A percentile compares a stretch with the other conserved stretches of the same genome.
Evolutionary conservation across 2,113 vertebrate species (phyloP).

Genomic region (Indri indri): DNA sequence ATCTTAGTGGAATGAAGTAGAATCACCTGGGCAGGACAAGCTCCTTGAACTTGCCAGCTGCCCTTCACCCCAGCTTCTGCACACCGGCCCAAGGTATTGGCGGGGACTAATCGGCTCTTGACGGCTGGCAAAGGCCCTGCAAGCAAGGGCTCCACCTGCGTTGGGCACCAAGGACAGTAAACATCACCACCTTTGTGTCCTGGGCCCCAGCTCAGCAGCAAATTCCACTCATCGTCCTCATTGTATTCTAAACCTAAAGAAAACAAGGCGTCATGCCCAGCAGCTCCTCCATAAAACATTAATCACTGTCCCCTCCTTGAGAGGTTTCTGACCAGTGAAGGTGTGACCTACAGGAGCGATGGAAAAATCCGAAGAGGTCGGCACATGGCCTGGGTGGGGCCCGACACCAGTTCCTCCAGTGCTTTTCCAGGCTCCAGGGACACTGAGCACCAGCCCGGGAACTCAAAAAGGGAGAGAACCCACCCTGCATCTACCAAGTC

Average conservation of each 20-base stretch:
- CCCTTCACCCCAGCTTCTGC: background rate
- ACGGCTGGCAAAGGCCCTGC: background rate
- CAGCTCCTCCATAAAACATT: slow-evolving; percentile 74
- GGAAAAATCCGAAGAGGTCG: slow-evolving; percentile 69
- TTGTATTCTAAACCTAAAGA: slow-evolving; percentile 78
- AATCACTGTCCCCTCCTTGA: slow-evolving; percentile 70
- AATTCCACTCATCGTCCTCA: slow-evolving; percentile 77
- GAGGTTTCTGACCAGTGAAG: slow-evolving; percentile 57
- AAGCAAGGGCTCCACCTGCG: background rate
- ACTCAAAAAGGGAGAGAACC: background rate
- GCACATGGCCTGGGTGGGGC: background rate
- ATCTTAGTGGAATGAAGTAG: background rate
- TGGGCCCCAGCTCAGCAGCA: background rate
- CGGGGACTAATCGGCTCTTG: too few species aligned
- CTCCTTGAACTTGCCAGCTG: background rate
- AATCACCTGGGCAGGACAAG: background rate
- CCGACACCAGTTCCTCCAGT: slow-evolving; percentile 15
- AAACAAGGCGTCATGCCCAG: slow-evolving; percentile 73
- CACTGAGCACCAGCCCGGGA: background rate
- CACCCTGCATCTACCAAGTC: background rate
- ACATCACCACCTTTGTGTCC: background rate
- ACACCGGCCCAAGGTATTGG: accelerated
- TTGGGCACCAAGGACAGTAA: background rate
- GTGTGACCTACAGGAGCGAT: slow-evolving; percentile 38
- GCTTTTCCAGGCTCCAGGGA: slow-evolving; percentile 65